phyloP scores from a whole-genome alignment of 92 coral and sea anemone species.

The Micromussa lordhowensis region DNA sequence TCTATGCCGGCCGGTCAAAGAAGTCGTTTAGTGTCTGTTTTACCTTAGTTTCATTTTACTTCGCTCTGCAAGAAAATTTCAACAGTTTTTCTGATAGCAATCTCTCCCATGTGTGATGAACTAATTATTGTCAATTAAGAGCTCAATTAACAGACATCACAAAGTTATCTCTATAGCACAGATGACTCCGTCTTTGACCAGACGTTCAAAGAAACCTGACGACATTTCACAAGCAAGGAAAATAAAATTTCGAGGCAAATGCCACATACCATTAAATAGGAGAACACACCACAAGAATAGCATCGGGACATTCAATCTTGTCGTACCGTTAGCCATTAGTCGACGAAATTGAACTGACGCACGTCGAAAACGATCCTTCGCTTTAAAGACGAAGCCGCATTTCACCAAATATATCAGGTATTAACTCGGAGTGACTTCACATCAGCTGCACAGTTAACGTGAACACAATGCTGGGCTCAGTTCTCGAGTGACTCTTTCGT shows the following conservation, averaged over 20 bases:
- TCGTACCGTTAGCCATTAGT: conserved; percentile 10
- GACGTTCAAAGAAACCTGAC: background rate
- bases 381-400: background rate
- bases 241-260: background rate
- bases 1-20: background rate
- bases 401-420: background rate
- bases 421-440: background rate
- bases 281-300: background rate
- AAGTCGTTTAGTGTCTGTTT: background rate
- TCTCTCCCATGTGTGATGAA: background rate
- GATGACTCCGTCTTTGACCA: background rate
- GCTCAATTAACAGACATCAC: conserved; percentile 7
- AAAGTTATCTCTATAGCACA: background rate
- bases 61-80: background rate
- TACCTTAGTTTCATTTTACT: background rate
- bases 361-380: background rate
- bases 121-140: conserved; percentile 18
- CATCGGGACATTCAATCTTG: background rate
- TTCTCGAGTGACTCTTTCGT: conserved; percentile 20
- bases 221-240: background rate
- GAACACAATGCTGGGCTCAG: background rate
- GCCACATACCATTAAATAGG: conserved; percentile 10
- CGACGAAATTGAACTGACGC: background rate
- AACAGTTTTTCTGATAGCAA: background rate
- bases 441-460: background rate